A percentile compares a stretch with the other conserved stretches of the same genome.
These are phyloP conservation scores for Gastrophryne carolinensis DNA, from an alignment of 2,797 vertebrate genomes.

Conservation along the genomic window DNA sequence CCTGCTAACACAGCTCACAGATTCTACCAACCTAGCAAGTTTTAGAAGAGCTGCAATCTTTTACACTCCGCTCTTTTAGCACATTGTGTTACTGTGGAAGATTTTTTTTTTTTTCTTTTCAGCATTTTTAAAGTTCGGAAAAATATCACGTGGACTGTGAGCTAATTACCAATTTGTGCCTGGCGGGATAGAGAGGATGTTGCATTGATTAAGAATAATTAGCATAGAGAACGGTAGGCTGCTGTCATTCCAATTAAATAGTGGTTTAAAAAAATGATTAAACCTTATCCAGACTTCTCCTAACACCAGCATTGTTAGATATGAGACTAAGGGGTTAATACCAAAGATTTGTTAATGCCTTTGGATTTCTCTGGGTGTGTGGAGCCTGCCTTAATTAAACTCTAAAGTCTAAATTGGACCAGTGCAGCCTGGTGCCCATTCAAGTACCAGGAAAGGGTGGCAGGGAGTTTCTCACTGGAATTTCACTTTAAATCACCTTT, in stretches of 20 bases:
- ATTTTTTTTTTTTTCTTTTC: slow-evolving; percentile 26
- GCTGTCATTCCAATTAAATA: not conserved
- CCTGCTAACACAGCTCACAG: slow-evolving; percentile 34
- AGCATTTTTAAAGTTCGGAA: slow-evolving; percentile 12
- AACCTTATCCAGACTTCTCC: too few relatives aligned
- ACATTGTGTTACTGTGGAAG: slow-evolving; percentile 31
- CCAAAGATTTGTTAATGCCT: too few relatives aligned
- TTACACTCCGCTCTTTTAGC: slow-evolving; percentile 33
- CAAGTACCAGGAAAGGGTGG: too few relatives aligned
- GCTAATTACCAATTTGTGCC: not conserved
- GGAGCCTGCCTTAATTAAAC: too few relatives aligned
- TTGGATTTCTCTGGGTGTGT: too few relatives aligned
- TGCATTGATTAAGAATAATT: slow-evolving; percentile 11
- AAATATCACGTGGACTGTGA: not conserved
- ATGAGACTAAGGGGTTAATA: too few relatives aligned
- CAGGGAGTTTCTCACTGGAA: too few relatives aligned
- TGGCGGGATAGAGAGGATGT: not conserved
- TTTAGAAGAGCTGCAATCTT: slow-evolving; percentile 29
- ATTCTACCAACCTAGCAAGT: slow-evolving; percentile 36
- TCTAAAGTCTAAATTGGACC: too few relatives aligned
- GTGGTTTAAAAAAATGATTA: not conserved
- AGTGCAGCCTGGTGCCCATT: too few relatives aligned
- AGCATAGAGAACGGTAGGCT: not conserved
- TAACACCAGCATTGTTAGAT: too few relatives aligned
- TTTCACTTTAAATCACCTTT: too few relatives aligned